Percentiles rank a stretch among this genome's conserved stretches.
phyloP scores from a whole-genome alignment of 2,797 vertebrate genomes.

The Lateolabrax maculatus region DNA sequence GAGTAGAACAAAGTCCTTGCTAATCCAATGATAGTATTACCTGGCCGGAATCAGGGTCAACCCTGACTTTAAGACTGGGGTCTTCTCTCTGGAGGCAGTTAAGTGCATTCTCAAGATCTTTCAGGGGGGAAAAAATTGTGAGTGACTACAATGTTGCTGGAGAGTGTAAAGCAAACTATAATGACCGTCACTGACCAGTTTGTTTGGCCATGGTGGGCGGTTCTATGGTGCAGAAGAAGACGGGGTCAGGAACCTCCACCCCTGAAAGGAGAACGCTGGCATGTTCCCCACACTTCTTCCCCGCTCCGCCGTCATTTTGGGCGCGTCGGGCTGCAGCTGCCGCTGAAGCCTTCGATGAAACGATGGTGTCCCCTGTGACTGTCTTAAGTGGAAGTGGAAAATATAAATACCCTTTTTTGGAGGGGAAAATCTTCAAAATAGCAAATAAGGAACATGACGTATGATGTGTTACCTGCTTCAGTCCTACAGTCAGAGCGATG shows the following conservation, averaged over 20 bases:
- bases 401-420: not conserved
- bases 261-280: conserved; percentile 88
- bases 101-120: conserved; percentile 95
- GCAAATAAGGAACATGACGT: not conserved
- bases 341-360: conserved; percentile 92
- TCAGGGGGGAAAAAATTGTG: not conserved
- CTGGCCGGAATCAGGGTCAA: conserved; percentile 95
- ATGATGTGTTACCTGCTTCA: conserved; percentile 90
- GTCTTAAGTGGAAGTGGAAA: conserved; percentile 82
- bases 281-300: conserved; percentile 41
- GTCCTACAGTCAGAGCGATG: conserved; percentile 95
- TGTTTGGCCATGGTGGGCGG: conserved; percentile 94
- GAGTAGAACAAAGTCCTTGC: not conserved
- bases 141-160: not conserved
- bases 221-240: conserved; percentile 98
- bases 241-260: conserved; percentile 95
- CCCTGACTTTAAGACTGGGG: conserved; percentile 95
- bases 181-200: conserved; percentile 83
- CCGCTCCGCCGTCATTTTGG: conserved; percentile 55
- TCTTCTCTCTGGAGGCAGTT: conserved; percentile 96
- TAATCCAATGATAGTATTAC: conserved; percentile 75
- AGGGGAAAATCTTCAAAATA: not conserved
- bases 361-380: conserved; percentile 96
- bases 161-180: not conserved
- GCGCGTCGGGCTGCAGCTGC: conserved; percentile 86